Conservation (phyloP, 2,888 invertebrate species). For the Mystacides longicornis region DNA sequence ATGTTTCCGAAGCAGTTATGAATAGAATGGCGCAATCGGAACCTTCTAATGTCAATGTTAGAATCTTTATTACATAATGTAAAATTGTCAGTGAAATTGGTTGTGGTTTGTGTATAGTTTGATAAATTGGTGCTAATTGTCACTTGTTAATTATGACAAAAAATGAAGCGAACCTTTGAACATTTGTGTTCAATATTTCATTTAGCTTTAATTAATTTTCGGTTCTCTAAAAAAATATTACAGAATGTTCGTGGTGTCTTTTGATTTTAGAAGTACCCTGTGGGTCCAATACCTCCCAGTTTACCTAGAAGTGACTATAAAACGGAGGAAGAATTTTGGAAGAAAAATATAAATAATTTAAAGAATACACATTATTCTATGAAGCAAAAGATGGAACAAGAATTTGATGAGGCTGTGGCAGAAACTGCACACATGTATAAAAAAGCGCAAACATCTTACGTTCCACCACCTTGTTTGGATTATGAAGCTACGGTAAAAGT, state of each 20-base stretch:
- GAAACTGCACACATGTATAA: slow-evolving; percentile 24
- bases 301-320: background rate
- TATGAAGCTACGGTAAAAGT: slow-evolving; percentile 16
- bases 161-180: too few relatives aligned
- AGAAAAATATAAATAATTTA: slow-evolving; percentile 21
- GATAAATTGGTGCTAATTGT: too few relatives aligned
- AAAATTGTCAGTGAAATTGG: too few relatives aligned
- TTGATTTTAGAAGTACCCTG: background rate
- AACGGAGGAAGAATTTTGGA: slow-evolving; percentile 22
- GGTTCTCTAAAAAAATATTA: too few relatives aligned
- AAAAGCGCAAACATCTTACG: slow-evolving; percentile 14
- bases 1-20: slow-evolving; percentile 20
- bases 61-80: slow-evolving; percentile 21
- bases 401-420: slow-evolving; percentile 21
- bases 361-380: slow-evolving; percentile 21
- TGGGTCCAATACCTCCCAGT: background rate
- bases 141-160: too few relatives aligned
- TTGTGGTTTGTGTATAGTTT: too few relatives aligned
- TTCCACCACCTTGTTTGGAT: slow-evolving; percentile 21
- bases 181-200: too few relatives aligned
- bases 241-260: too few relatives aligned
- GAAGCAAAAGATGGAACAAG: slow-evolving; percentile 23
- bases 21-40: slow-evolving; percentile 17
- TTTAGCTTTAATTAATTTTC: too few relatives aligned
- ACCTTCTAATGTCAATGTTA: slow-evolving; percentile 15